These are phyloP conservation scores for Balaenoptera acutorostrata DNA, from an alignment of 2,113 vertebrate species.

Conservation along the genomic window DNA sequence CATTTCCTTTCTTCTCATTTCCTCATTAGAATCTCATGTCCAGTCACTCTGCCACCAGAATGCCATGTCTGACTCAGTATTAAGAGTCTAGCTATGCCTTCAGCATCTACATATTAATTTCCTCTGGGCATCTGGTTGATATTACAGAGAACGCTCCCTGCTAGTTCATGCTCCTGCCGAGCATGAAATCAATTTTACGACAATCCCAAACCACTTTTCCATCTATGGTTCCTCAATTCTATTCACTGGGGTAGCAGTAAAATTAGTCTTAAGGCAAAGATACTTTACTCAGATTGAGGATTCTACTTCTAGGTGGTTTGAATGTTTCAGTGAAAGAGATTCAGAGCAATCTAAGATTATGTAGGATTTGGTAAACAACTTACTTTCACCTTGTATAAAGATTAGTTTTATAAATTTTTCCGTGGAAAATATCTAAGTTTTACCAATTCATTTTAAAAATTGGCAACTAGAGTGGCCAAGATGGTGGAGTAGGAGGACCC, in stretches of 20 bases:
- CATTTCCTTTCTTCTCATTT: constrained; percentile 39
- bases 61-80: constrained; percentile 23
- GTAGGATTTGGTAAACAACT: background rate
- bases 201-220: constrained; percentile 57
- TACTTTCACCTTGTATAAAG: background rate
- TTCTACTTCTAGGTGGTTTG: constrained; percentile 6
- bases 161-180: constrained; percentile 43
- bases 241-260: constrained; percentile 26
- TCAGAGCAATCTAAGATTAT: background rate
- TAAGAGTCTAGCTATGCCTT: constrained; percentile 25
- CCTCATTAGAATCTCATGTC: constrained; percentile 65
- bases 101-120: constrained; percentile 74
- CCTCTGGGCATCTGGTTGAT: constrained; percentile 69
- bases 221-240: constrained; percentile 16
- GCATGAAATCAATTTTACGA: constrained; percentile 64
- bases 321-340: constrained; percentile 9
- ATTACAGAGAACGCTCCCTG: constrained; percentile 51
- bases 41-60: constrained; percentile 16
- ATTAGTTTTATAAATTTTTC: background rate
- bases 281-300: constrained; percentile 30
- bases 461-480: background rate
- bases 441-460: background rate
- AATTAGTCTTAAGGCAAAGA: constrained; percentile 52
- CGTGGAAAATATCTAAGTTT: background rate
- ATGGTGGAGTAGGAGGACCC: background rate